Base-by-base conservation (phyloP, 2,113 vertebrate genomes). In the Tragelaphus buxtoni region DNA sequence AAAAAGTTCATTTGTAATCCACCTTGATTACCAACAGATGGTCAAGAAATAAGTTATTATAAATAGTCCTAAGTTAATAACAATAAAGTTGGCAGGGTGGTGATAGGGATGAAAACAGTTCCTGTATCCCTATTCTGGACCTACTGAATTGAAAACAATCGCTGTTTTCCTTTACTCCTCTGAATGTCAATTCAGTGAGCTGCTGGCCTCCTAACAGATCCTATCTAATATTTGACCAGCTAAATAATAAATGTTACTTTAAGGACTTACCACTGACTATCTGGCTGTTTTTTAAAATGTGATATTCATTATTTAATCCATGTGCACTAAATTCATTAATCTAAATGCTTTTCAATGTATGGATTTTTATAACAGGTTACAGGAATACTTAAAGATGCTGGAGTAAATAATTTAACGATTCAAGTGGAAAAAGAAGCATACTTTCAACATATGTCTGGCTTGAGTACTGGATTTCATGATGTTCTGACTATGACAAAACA, bases 361-460 rank as follows among this genome's bases (percentile, higher is more conserved):
- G 83, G 28, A 74, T 97, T 93, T 92, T 97, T 90, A 9, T 92
- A 60, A 97, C 96, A 99, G 99, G 99, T 99, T 95, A 99, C 99
- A 60, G 98, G 99, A 12, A 98, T 99, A 96, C 98, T 99, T 97
- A 99, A 99, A 98, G 99, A 99, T 91, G 99, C 99, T 3, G 99
- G 99, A 0, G 99, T 99, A 92, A 99, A 99, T 92, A 99, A 99
- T 79, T 98, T 99, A 96, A 99, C 99, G 2, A 98, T 99, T n/a
- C 99, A 99, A 97, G 99, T 99, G 98, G 99, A 99, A 98, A 99
- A 99, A 98, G 99, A 99, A 91, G 99, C 99, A 3, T 99, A 99
- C 98, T 99, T 99, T 98, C 99, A 99, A 97, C 99, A 99, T 97
- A 99, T 99, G 99, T 99, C 99, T 0, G 99, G 99, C 88, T 99